phyloP scores from a whole-genome alignment of 2,797 vertebrate species.

The Coreius guichenoti region DNA sequence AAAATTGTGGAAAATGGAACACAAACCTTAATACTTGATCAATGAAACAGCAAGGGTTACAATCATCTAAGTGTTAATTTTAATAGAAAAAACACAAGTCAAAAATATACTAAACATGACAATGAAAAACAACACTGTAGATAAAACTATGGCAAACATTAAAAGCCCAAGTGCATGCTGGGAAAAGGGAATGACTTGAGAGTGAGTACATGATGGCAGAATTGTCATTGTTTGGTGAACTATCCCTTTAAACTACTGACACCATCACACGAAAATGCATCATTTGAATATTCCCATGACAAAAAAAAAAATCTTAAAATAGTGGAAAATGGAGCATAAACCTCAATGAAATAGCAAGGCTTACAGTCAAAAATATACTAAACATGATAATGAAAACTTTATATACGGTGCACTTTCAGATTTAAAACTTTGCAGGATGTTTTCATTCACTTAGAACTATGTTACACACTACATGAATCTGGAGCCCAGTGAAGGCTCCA shows the following conservation, averaged over 20 bases:
- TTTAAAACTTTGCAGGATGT: too few relatives aligned
- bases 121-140: background rate
- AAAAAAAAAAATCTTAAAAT: background rate
- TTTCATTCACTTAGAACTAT: too few relatives aligned
- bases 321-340: background rate
- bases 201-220: background rate
- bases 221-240: background rate
- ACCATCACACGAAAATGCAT: background rate
- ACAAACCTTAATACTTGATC: background rate
- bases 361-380: background rate
- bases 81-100: background rate
- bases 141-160: background rate
- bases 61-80: background rate
- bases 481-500: too few relatives aligned
- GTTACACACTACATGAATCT: too few relatives aligned
- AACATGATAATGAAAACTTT: background rate
- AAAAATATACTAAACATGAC: background rate
- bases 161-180: background rate
- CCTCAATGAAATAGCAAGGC: background rate
- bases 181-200: background rate
- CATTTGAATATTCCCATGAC: background rate
- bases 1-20: background rate
- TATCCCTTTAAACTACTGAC: background rate
- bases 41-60: background rate
- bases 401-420: too few relatives aligned